Conservation (phyloP, 2,797 vertebrate genomes). For the Lacerta bilineata region DNA sequence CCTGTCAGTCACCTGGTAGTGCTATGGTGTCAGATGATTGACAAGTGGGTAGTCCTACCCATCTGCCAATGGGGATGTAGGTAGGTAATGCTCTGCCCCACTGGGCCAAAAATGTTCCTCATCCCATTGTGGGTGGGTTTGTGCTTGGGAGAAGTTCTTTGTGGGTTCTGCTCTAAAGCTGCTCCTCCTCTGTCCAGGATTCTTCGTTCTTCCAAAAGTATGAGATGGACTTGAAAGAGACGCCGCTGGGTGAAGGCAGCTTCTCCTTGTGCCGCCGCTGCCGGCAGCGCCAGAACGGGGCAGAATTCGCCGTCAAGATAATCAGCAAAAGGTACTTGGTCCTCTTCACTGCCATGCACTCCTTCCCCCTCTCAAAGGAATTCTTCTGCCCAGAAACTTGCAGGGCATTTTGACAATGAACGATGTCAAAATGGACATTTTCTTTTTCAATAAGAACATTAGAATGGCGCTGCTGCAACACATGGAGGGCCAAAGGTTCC, state of each 20-base stretch:
- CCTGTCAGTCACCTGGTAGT: too few relatives aligned
- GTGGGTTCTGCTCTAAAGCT: too few relatives aligned
- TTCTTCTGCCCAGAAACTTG: neutral
- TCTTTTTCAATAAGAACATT: too few relatives aligned
- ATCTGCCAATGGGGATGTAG: too few relatives aligned
- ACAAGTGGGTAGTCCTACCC: too few relatives aligned
- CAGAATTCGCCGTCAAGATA: slow-evolving; percentile 93
- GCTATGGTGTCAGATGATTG: too few relatives aligned
- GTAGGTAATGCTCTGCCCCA: too few relatives aligned
- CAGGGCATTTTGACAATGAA: neutral
- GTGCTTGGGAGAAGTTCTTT: neutral
- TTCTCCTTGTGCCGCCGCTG: slow-evolving; percentile 94
- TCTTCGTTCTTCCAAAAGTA: slow-evolving; percentile 94
- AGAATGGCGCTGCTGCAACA: too few relatives aligned
- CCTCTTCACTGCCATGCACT: too few relatives aligned
- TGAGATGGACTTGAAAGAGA: slow-evolving; percentile 88
- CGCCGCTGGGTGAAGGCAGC: slow-evolving; percentile 90
- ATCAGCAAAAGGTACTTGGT: slow-evolving; percentile 87
- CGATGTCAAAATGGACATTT: too few relatives aligned
- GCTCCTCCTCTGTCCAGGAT: slow-evolving; percentile 79
- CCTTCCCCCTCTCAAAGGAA: neutral
- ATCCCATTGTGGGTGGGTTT: neutral
- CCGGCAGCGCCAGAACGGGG: slow-evolving; percentile 86
- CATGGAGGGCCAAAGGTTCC: too few relatives aligned
- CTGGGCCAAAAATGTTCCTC: neutral